These are phyloP conservation scores for Allacma fusca DNA, from an alignment of 2,888 invertebrate genomes.

Conservation along the genomic window DNA sequence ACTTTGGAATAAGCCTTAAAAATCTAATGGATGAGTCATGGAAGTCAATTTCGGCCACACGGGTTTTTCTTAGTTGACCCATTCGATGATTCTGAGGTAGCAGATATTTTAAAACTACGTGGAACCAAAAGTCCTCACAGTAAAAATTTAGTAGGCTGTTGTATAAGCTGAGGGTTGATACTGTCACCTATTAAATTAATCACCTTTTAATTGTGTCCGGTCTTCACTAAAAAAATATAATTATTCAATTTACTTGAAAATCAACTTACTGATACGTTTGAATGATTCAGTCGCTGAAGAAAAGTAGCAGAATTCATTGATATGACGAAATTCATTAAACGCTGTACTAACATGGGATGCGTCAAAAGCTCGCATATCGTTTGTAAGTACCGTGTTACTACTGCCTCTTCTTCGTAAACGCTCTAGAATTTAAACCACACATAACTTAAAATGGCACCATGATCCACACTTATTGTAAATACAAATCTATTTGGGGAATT, in stretches of 20 bases:
- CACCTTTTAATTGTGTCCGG: too few relatives aligned
- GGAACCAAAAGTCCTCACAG: slow-evolving; percentile 60
- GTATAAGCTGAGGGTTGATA: slow-evolving; percentile 58
- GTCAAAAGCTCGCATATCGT: slow-evolving; percentile 56
- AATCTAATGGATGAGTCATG: slow-evolving; percentile 57
- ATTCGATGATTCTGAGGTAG: slow-evolving; percentile 59
- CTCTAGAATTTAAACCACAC: slow-evolving; percentile 54
- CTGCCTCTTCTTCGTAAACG: slow-evolving; percentile 59
- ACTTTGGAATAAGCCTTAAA: slow-evolving; percentile 53
- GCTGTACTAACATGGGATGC: slow-evolving; percentile 54
- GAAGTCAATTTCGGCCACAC: slow-evolving; percentile 54
- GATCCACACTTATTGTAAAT: too few relatives aligned
- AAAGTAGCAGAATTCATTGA: slow-evolving; percentile 50
- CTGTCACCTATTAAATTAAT: slow-evolving; percentile 51
- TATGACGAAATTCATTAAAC: slow-evolving; percentile 54
- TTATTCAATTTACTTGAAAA: not conserved
- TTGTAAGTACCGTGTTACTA: slow-evolving; percentile 59
- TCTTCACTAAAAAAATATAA: not conserved
- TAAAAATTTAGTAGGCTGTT: slow-evolving; percentile 57
- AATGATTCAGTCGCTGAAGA: slow-evolving; percentile 57
- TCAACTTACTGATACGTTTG: slow-evolving; percentile 53
- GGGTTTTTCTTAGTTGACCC: slow-evolving; percentile 51
- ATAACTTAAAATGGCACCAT: too few relatives aligned
- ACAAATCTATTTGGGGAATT: too few relatives aligned
- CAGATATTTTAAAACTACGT: slow-evolving; percentile 55